Evolutionary conservation across 2,797 vertebrate species (phyloP), one percentile per base, ranked within the genome.

Genomic region (Manis pentadactyla): DNA sequence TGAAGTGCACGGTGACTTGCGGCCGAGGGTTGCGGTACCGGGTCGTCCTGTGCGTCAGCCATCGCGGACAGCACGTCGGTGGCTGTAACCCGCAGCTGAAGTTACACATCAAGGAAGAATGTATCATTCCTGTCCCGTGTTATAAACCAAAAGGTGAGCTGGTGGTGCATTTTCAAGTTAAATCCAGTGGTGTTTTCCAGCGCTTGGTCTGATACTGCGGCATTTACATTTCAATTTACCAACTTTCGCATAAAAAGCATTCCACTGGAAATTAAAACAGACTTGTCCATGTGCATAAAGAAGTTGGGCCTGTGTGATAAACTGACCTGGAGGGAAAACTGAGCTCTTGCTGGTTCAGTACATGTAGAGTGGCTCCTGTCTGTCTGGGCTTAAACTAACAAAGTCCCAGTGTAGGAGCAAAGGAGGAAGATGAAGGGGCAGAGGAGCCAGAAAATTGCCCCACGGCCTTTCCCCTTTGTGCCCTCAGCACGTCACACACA

Each of bases 21-120:
- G 99, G 99, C 25, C 98, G 98, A 4, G 99, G 99, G 1, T 95
- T 99, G 95, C 99, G 99, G 2, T 99, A 99, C 97, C 98, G 99
- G 10, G 99, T 99, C 1, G 99, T 99, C 93, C 98, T 99, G 71
- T 99, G 99, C 39, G 99, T 99, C 31, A 99, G 99, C 97, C 99
- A 99, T 95, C 99, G 94, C 0, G 99, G 99, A 37, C 99, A 99
- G 97, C 99, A 99, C 5, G 99, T 99, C 0, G 99, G 99, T 1
- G 99, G 99, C 97, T 99, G 99, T 94, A 98, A 98, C 5, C 97
- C 99, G 0, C 98, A 99, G 1, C 98, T 99, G 79, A 99, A 99
- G 95, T 98, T 99, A 5, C 99, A 99, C 95, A 99, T 99, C 78
- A 99, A 99, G 93, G 99, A 99, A 97, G 99, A 99, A 87, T 99